Conservation (phyloP, 1,140 invertebrate genomes). For the Zaprionus capensis region DNA sequence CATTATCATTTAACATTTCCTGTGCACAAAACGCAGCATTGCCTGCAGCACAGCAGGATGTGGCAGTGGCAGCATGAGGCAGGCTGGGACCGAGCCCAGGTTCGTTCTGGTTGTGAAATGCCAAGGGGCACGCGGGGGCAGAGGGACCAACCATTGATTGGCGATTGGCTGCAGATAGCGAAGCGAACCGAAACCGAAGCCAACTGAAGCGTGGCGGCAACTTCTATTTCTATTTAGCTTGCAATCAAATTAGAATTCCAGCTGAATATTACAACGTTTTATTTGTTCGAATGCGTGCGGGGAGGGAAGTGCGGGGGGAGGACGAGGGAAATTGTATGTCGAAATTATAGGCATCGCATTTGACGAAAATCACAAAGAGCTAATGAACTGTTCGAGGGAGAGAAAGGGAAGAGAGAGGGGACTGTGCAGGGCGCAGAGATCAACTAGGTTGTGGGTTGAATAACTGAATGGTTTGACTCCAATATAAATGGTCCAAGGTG, state of each 20-base stretch:
- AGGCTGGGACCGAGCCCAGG: neutral
- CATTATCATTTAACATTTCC: constrained; percentile 83
- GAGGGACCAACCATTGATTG: constrained; percentile 30
- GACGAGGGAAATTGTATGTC: neutral
- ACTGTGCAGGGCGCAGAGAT: neutral
- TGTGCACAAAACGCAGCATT: constrained; percentile 48
- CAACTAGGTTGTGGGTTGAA: neutral
- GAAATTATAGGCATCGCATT: constrained; percentile 3
- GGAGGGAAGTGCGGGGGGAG: neutral
- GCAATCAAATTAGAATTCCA: constrained; percentile 51
- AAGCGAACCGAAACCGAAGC: constrained; percentile 16
- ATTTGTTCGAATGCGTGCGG: constrained; percentile 7
- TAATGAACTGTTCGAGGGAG: neutral
- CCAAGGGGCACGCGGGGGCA: neutral
- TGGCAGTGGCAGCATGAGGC: constrained; percentile 28
- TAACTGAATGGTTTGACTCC: neutral
- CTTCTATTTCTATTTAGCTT: constrained; percentile 31
- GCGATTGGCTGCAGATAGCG: constrained; percentile 35
- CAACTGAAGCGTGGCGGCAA: neutral
- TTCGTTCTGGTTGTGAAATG: constrained; percentile 13
- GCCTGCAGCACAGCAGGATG: constrained; percentile 41
- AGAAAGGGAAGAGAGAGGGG: neutral
- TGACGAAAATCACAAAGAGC: constrained; percentile 8
- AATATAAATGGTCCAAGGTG: neutral
- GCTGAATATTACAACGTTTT: constrained; percentile 34